Evolutionary conservation across 2,888 invertebrate species (phyloP), one percentile per base, ranked within the genome.

Genomic region (Cremastinae sp.): DNA sequence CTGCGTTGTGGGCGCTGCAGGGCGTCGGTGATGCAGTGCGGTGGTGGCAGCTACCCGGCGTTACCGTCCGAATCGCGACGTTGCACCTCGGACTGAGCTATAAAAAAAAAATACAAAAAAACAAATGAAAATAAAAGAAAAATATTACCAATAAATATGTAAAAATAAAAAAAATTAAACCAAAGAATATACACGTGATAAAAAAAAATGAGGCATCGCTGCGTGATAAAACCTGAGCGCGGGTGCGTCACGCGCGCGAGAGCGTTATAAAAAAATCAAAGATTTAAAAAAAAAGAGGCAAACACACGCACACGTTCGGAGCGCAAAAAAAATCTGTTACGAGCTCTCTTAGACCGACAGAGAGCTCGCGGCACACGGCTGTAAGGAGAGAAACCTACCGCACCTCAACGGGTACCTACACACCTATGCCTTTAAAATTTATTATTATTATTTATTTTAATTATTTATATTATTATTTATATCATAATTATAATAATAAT

Each of bases 21-120:
- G 86, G 85, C 87, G 87, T 88, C 88, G 86, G 88, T 87, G 88
- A 87, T 88, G 88, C 88, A 89, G 89, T 88, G 88, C 88, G 88
- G 88, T 88, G 88, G 87, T 87, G 84, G 86, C 87, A 86, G 87
- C 86, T 86, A 83, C 83, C 84, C 85, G 16, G 55, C 35, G 28
- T 14, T 9, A 12, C 14, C 55, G 28, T 35, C 35, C 55, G 14
- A 35, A 16, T 37, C 10, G 10, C 56, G 56, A 2, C 56, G 56
- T 18, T 3, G 0, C 1, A 39, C 35, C 1, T 56, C 39, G 37
- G 37, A 18, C 7, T 82, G 73, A 62, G 65, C 56, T 51, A 43
- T 41, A 59, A 35, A 35, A 8, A n/a, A 10, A 4, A 43, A 55
- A 49, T 22, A n/a, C n/a, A n/a, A n/a, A n/a, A n/a, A 18, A 45